Percentiles rank a stretch among this genome's conserved stretches.
Conservation (phyloP, 1,140 invertebrate genomes). For the Macrotrachela quadricornifera region DNA sequence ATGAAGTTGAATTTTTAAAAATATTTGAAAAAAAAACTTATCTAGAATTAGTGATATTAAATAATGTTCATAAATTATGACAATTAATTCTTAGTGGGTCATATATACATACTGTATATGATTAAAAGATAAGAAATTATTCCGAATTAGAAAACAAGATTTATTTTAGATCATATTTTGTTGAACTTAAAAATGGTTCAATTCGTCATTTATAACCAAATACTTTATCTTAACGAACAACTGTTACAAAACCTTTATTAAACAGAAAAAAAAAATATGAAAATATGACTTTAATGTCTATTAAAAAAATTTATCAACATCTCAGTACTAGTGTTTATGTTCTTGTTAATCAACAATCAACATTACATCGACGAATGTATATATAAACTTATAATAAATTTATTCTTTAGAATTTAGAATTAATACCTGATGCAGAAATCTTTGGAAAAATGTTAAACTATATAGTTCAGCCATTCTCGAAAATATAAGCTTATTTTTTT, state of each 20-base stretch:
- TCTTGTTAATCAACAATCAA: slow-evolving; percentile 89
- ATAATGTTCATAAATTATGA: slow-evolving; percentile 62
- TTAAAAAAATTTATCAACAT: slow-evolving; percentile 53
- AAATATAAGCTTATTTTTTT: no score
- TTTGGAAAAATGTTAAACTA: no score
- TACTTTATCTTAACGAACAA: slow-evolving; percentile 37
- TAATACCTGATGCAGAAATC: no score
- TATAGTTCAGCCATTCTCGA: no score
- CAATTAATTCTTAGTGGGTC: slow-evolving; percentile 75
- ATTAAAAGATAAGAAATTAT: no score
- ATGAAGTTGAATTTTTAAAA: slow-evolving; percentile 87
- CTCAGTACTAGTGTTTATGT: slow-evolving; percentile 77
- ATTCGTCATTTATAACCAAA: slow-evolving; percentile 10
- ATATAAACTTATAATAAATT: no score
- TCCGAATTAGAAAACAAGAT: no score
- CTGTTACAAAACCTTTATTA: slow-evolving; percentile 54
- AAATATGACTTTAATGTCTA: background rate
- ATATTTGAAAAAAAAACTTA: slow-evolving; percentile 79
- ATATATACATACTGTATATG: slow-evolving; percentile 72
- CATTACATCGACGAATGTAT: slow-evolving; percentile 82
- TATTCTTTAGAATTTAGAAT: no score
- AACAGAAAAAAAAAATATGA: slow-evolving; percentile 35
- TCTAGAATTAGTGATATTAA: slow-evolving; percentile 68
- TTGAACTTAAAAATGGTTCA: slow-evolving; percentile 15
- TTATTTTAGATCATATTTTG: slow-evolving; percentile 43